Evolutionary conservation across 2,888 invertebrate genomes (phyloP), one percentile per base, ranked within the genome.

Genomic region (Glyphotaelius pellucidus): DNA sequence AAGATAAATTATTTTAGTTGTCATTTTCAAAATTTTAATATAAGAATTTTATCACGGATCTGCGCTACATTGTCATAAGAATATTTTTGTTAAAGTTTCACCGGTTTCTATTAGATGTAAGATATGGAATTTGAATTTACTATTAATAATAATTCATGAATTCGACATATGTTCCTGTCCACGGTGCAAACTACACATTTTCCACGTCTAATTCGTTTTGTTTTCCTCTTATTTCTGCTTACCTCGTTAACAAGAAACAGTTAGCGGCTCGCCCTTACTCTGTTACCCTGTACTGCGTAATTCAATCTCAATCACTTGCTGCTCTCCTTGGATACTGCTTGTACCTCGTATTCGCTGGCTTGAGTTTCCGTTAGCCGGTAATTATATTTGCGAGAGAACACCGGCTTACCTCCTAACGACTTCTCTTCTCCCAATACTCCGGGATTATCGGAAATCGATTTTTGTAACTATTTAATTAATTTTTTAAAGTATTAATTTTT

Each of bases 251-350:
- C 86, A 89, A 90, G 91, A 89, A 88, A 88, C 42, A 90, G 90
- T 90, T 90, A 90, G 90, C 84, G 83, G 87, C 91, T 91, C 81
- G 90, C 90, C 92, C 90, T 30, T 87, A 47, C 88, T 86, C 84
- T 38, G 90, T 92, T n/a, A 83, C 90, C 91, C 88, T 67, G 90
- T 92, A 83, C 90, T 89, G 88, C 91, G 92, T 92, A 93, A 93
- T 93, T 93, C 93, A 93, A 93, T 93, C 91, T 88, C 92, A 93
- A 93, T 93, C 93, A 93, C 93, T 92, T 87, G 92, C 91, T 79
- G 88, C 47, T 47, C 84, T 25, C 67, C 67, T 90, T 25, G 67
- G 67, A 67, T 67, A 25, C n/a, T 67, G 25, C 67, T 67, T n/a
- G 67, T 25, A 67, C 67, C 52, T 52, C 52, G 52, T 25, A n/a